phyloP scores from a whole-genome alignment of 2,113 vertebrate genomes.

The Grammomys dolichurus region DNA sequence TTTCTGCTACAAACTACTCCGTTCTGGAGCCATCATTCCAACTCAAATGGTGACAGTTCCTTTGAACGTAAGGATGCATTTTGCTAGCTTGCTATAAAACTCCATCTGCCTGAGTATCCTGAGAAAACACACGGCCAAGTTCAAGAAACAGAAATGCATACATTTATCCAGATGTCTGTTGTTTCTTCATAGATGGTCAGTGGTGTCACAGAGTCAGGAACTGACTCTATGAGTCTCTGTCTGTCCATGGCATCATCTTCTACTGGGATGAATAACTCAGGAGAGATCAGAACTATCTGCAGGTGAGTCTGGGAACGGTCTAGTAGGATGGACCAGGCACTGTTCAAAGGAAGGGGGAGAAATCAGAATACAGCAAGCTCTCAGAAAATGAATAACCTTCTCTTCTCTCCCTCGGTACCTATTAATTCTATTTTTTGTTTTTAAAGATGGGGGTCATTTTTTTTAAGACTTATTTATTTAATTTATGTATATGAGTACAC shows the following conservation, averaged over 20 bases:
- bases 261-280: slow-evolving; percentile 90
- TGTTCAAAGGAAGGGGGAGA: slow-evolving; percentile 80
- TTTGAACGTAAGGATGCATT: slow-evolving; percentile 38
- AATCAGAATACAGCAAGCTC: slow-evolving; percentile 72
- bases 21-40: slow-evolving; percentile 44
- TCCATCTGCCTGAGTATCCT: slow-evolving; percentile 39
- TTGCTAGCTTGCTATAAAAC: slow-evolving; percentile 30
- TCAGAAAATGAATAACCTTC: slow-evolving; percentile 74
- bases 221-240: slow-evolving; percentile 88
- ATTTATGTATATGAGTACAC: too few species aligned
- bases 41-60: not conserved
- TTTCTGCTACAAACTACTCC: slow-evolving; percentile 43
- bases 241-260: slow-evolving; percentile 90
- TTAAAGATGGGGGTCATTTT: not conserved
- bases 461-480: too few species aligned
- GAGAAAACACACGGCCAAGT: slow-evolving; percentile 58
- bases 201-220: slow-evolving; percentile 89
- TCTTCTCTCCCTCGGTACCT: not conserved
- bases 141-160: slow-evolving; percentile 79
- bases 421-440: not conserved
- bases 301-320: slow-evolving; percentile 91
- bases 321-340: slow-evolving; percentile 91
- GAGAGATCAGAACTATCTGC: slow-evolving; percentile 90
- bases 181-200: slow-evolving; percentile 91
- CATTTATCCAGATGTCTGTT: slow-evolving; percentile 93